These are phyloP conservation scores for Pelmatolapia mariae DNA, from an alignment of 2,113 vertebrate species.

Conservation along the genomic window DNA sequence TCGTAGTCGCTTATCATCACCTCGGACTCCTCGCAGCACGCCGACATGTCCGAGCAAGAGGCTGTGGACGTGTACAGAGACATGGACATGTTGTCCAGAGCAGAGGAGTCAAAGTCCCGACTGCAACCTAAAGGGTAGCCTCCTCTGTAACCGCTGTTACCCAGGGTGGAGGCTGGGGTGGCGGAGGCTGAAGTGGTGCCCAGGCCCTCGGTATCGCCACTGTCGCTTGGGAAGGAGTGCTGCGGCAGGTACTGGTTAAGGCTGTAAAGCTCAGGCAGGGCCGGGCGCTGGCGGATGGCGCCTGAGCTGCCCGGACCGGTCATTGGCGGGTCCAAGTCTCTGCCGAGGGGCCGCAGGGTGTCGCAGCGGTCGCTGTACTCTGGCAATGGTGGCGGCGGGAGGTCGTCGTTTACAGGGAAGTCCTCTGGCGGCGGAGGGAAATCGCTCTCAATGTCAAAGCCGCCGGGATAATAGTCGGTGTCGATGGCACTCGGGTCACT, in stretches of 20 bases:
- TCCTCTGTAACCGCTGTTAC: constrained; percentile 73
- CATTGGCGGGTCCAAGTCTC: constrained; percentile 72
- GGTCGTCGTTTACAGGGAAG: constrained; percentile 86
- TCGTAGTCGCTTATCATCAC: constrained; percentile 96
- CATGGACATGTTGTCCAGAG: constrained; percentile 85
- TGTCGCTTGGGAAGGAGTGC: constrained; percentile 82
- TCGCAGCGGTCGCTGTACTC: constrained; percentile 85
- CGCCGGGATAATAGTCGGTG: constrained; percentile 96
- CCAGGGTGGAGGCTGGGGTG: constrained; percentile 58
- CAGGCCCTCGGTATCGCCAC: constrained; percentile 73
- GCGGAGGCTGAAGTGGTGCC: constrained; percentile 56
- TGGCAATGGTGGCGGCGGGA: constrained; percentile 84
- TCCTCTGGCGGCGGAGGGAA: constrained; percentile 94
- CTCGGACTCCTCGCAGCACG: constrained; percentile 94
- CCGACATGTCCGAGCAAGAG: constrained; percentile 96
- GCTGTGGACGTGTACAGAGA: constrained; percentile 89
- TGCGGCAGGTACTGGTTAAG: constrained; percentile 89
- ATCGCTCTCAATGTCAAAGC: constrained; percentile 96
- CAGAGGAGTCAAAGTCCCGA: constrained; percentile 80
- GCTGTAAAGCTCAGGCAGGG: constrained; percentile 83
- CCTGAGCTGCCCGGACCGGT: constrained; percentile 71
- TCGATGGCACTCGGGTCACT: constrained; percentile 87
- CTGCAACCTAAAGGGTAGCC: constrained; percentile 77
- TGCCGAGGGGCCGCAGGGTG: constrained; percentile 79
- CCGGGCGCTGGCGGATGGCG: constrained; percentile 74